These are phyloP conservation scores for Uropsilus gracilis DNA, from an alignment of 2,113 vertebrate genomes.

Conservation along the genomic window DNA sequence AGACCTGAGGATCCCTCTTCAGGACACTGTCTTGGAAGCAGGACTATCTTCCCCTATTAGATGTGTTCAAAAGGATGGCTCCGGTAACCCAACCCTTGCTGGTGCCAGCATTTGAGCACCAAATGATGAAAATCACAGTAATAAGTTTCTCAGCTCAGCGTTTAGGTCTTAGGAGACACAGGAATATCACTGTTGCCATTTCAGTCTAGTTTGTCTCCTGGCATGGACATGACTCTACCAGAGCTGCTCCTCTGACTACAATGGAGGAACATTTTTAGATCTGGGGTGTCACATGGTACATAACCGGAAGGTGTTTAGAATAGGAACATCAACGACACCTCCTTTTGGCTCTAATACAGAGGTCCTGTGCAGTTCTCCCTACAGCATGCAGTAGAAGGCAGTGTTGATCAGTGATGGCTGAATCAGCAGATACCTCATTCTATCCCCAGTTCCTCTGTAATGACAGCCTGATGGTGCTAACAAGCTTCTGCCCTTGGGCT, in stretches of 20 bases:
- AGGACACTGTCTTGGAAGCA: not conserved
- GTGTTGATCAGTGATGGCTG: not conserved
- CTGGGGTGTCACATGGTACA: not conserved
- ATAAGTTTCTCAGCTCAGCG: not conserved
- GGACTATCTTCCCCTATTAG: not conserved
- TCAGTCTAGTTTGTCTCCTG: not conserved
- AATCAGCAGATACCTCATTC: not conserved
- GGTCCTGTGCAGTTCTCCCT: fast-evolving
- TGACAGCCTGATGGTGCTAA: not conserved
- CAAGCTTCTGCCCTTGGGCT: not conserved
- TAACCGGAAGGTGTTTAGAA: not conserved
- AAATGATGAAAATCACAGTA: not conserved
- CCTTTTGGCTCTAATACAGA: not conserved
- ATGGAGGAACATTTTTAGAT: not conserved
- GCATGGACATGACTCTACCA: not conserved
- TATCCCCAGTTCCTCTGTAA: not conserved
- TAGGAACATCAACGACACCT: not conserved
- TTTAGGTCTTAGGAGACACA: not conserved
- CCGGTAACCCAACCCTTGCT: too few relatives aligned
- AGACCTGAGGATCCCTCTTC: not conserved
- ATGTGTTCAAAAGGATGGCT: not conserved
- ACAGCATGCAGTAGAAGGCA: not conserved
- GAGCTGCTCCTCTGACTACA: not conserved
- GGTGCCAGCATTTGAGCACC: not conserved
- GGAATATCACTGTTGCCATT: not conserved